Evolutionary conservation across 2,888 invertebrate species (phyloP).

Genomic region (Hermodice carunculata): DNA sequence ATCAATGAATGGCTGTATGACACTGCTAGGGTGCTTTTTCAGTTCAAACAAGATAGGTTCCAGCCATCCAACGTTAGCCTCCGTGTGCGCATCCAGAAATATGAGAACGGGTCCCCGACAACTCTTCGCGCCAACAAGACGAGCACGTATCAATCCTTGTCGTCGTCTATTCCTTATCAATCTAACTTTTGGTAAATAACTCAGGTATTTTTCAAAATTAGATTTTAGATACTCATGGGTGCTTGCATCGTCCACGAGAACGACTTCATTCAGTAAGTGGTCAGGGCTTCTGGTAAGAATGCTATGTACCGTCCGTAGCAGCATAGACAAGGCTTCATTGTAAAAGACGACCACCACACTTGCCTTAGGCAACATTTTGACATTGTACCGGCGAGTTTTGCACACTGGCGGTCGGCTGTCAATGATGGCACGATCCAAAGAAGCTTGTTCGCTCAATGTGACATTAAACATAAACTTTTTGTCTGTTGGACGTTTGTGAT

Average conservation of each 20-base stretch:
- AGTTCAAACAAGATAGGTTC: constrained; percentile 41
- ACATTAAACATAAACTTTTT: constrained; percentile 39
- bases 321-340: constrained; percentile 42
- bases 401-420: constrained; percentile 42
- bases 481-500: constrained; percentile 23
- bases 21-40: constrained; percentile 32
- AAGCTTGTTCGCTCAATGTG: constrained; percentile 40
- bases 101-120: constrained; percentile 33
- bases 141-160: constrained; percentile 37
- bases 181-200: constrained; percentile 36
- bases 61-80: constrained; percentile 42
- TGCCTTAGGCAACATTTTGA: constrained; percentile 6
- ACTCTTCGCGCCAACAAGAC: constrained; percentile 36
- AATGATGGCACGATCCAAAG: constrained; percentile 35
- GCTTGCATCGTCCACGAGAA: constrained; percentile 41
- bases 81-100: constrained; percentile 44
- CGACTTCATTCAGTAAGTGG: constrained; percentile 16
- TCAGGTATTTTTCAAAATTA: constrained; percentile 34
- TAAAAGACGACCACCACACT: constrained; percentile 37
- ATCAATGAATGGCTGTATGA: constrained; percentile 46
- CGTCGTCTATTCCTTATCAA: constrained; percentile 37
- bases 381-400: constrained; percentile 6
- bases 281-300: constrained; percentile 31
- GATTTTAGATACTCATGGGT: constrained; percentile 30
- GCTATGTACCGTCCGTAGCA: constrained; percentile 34